These are phyloP conservation scores for Sebastes hubbsi DNA, from an alignment of 2,797 vertebrate genomes.

Conservation along the genomic window DNA sequence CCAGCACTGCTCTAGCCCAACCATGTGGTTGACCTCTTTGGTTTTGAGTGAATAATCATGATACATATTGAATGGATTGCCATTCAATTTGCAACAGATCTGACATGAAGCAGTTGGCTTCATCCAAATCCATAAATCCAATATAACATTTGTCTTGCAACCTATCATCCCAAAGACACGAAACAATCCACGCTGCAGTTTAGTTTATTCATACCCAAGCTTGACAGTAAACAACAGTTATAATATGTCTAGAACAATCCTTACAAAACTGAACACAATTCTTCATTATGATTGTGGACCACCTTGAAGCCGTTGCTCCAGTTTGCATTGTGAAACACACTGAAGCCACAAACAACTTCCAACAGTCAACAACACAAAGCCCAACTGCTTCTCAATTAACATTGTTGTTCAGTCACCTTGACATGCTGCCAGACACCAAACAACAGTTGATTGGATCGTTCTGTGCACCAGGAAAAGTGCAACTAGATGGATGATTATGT, in stretches of 20 bases:
- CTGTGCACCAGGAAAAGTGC: not conserved
- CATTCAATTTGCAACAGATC: not conserved
- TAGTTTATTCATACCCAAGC: not conserved
- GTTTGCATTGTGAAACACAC: not conserved
- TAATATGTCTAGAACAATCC: not conserved
- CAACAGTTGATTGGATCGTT: not conserved
- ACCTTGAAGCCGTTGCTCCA: not conserved
- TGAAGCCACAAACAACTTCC: slow-evolving; percentile 7
- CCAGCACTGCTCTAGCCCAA: too few relatives aligned
- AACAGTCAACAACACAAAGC: slow-evolving; percentile 4
- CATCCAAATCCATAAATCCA: not conserved
- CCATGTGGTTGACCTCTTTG: not conserved
- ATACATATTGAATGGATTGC: not conserved
- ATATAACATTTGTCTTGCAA: not conserved
- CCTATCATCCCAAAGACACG: not conserved
- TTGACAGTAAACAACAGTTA: not conserved
- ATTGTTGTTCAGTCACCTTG: slow-evolving; percentile 7
- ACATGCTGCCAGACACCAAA: slow-evolving; percentile 4
- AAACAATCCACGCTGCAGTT: not conserved
- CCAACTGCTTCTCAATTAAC: not conserved
- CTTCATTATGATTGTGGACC: not conserved
- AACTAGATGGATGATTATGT: not conserved
- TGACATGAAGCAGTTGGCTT: not conserved
- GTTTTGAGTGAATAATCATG: not conserved
- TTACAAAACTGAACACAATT: not conserved